Evolutionary conservation across 2,113 vertebrate species (phyloP).

Genomic region (Sialia sialis): DNA sequence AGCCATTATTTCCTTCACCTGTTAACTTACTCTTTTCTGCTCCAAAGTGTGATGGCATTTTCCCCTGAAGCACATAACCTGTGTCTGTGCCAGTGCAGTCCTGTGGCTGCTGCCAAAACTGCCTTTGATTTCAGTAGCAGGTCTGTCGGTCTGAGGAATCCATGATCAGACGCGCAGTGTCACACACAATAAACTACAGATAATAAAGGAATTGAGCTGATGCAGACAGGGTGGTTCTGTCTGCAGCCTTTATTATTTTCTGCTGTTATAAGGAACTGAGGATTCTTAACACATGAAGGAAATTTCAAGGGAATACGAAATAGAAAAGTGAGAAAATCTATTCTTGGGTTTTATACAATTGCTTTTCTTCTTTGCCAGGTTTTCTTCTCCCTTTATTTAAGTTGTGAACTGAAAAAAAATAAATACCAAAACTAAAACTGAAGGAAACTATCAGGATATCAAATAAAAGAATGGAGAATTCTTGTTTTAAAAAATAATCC

Average conservation of each 20-base stretch:
- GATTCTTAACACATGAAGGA: not conserved
- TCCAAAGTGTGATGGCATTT: not conserved
- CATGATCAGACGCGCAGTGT: not conserved
- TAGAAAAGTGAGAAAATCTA: not conserved
- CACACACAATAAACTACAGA: constrained; percentile 24
- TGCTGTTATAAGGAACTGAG: not conserved
- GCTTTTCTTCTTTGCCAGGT: not conserved
- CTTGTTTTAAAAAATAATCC: not conserved
- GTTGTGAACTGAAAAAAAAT: not conserved
- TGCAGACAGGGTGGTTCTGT: constrained; percentile 35
- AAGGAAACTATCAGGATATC: not conserved
- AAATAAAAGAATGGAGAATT: not conserved
- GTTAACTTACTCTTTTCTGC: not conserved
- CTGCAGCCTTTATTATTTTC: constrained; percentile 5
- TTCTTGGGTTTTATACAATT: not conserved
- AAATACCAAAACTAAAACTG: not conserved
- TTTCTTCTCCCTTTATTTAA: not conserved
- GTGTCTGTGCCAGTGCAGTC: not conserved
- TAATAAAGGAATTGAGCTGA: constrained; percentile 22
- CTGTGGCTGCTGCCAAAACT: not conserved
- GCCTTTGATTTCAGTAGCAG: not conserved
- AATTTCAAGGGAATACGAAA: not conserved
- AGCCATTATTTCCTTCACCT: not conserved
- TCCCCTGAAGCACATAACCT: not conserved
- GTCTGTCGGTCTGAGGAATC: not conserved